A percentile compares a stretch with the other conserved stretches of the same genome.
Conservation (phyloP, 2,113 vertebrate species). For the Hydrolagus affinis region DNA sequence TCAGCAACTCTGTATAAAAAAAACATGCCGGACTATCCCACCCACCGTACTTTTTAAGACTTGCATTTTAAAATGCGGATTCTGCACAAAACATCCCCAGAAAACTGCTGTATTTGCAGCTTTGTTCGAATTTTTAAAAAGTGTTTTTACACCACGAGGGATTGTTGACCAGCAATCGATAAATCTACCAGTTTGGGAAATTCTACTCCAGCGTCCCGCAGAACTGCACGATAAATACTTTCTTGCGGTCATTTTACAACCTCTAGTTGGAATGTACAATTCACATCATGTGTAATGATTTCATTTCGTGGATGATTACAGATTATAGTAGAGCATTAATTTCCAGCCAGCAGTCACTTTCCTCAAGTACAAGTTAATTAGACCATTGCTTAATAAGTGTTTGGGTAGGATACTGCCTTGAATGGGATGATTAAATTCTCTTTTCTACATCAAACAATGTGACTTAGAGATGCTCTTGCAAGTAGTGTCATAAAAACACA, state of each 20-base stretch:
- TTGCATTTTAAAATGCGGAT: neutral
- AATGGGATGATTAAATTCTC: neutral
- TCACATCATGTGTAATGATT: neutral
- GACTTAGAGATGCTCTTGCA: neutral
- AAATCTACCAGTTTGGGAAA: neutral
- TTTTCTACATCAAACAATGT: neutral
- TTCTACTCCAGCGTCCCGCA: neutral
- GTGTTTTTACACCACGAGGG: neutral
- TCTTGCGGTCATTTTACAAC: neutral
- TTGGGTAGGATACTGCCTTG: neutral
- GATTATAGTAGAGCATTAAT: neutral
- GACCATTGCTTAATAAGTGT: neutral
- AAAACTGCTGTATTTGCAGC: neutral
- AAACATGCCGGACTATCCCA: no score
- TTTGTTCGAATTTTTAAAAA: constrained; percentile 14
- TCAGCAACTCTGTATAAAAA: no score
- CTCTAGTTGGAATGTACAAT: neutral
- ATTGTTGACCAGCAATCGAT: neutral
- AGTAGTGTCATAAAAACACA: neutral
- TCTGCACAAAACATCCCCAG: neutral
- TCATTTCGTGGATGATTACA: neutral
- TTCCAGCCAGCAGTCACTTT: neutral
- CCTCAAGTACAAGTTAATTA: neutral
- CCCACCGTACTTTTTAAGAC: neutral
- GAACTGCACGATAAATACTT: neutral